These are phyloP conservation scores for Pasiphila rectangulata DNA, from an alignment of 2,888 invertebrate species.

Conservation along the genomic window DNA sequence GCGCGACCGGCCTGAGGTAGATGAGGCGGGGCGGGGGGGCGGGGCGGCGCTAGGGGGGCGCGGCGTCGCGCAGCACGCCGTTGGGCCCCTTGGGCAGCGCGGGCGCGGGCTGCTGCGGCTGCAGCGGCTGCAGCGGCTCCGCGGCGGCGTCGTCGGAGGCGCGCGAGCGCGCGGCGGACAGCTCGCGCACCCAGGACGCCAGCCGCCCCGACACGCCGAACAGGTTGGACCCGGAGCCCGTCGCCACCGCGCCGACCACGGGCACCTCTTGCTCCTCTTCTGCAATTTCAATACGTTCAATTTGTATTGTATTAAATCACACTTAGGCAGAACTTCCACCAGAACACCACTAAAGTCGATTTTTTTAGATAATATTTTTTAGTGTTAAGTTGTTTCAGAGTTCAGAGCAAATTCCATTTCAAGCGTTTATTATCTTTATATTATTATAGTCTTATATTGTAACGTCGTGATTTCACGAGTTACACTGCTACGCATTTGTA, in stretches of 20 bases:
- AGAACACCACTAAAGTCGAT: too few species aligned
- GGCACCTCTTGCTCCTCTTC: slow-evolving; percentile 68
- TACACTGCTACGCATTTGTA: too few species aligned
- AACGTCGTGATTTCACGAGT: too few species aligned
- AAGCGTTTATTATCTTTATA: too few species aligned
- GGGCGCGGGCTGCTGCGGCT: slow-evolving; percentile 36
- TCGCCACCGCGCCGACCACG: slow-evolving; percentile 74
- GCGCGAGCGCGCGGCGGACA: slow-evolving; percentile 69
- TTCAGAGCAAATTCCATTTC: too few species aligned
- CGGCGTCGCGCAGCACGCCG: slow-evolving; percentile 48
- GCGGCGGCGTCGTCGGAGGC: slow-evolving; percentile 64
- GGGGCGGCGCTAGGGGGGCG: slow-evolving; percentile 29
- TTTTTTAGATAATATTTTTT: too few species aligned
- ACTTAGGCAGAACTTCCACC: too few species aligned
- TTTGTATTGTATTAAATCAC: too few species aligned
- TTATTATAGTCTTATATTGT: too few species aligned
- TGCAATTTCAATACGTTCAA: slow-evolving; percentile 30
- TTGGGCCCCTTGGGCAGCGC: slow-evolving; percentile 44
- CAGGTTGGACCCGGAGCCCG: slow-evolving; percentile 73
- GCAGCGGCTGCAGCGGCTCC: slow-evolving; percentile 48
- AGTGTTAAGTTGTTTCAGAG: too few species aligned
- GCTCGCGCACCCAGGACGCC: slow-evolving; percentile 76
- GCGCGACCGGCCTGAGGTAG: slow-evolving; percentile 59
- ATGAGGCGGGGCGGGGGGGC: slow-evolving; percentile 35
- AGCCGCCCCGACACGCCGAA: slow-evolving; percentile 77